phyloP scores from a whole-genome alignment of 2,888 invertebrate species.

The Neocrepidodera transversa region DNA sequence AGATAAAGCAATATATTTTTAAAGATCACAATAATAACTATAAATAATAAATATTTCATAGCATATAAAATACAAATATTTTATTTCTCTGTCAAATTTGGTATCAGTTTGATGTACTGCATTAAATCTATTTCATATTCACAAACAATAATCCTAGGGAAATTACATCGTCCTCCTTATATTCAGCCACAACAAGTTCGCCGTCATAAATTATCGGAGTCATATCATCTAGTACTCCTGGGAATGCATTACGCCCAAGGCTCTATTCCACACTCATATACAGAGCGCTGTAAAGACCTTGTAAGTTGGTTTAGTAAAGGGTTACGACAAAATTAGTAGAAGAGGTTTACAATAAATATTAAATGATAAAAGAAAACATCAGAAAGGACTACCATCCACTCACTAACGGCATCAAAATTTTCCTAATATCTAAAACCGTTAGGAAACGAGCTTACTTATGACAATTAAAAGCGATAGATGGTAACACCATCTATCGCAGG shows the following conservation, averaged over 20 bases:
- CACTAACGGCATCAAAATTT: too few species aligned
- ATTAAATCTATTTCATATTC: background rate
- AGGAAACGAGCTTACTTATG: too few species aligned
- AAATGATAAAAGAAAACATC: too few species aligned
- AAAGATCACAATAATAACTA: too few species aligned
- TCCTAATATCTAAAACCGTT: too few species aligned
- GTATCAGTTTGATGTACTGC: background rate
- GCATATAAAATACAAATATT: too few species aligned
- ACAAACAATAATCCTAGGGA: slow-evolving; percentile 19
- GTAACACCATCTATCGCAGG: too few species aligned
- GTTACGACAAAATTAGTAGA: background rate
- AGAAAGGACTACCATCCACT: too few species aligned
- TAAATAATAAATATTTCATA: too few species aligned
- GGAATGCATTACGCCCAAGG: slow-evolving; percentile 33
- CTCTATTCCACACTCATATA: slow-evolving; percentile 8
- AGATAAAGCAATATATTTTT: too few species aligned
- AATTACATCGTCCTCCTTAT: slow-evolving; percentile 30
- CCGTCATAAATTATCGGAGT: slow-evolving; percentile 31
- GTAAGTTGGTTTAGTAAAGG: background rate
- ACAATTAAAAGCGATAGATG: too few species aligned
- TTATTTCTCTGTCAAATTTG: slow-evolving; percentile 1
- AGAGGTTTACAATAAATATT: too few species aligned
- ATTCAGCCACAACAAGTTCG: slow-evolving; percentile 25
- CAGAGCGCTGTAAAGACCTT: background rate
- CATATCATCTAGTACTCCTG: slow-evolving; percentile 34